Evolutionary conservation across 2,888 invertebrate species (phyloP).

Genomic region (Schizaphis graminum): DNA sequence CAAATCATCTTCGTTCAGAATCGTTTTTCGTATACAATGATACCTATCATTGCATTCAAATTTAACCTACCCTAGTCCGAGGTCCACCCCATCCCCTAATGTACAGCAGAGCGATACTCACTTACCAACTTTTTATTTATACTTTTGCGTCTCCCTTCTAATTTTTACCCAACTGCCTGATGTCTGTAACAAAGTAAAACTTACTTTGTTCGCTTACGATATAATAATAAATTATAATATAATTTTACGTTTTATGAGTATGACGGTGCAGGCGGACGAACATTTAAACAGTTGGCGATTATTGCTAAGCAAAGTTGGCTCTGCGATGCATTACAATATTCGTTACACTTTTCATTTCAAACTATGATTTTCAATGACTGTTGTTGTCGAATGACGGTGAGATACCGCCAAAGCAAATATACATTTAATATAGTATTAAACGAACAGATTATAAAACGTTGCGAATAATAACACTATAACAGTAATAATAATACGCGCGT

Average conservation of each 20-base stretch:
- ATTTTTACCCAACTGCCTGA: too few relatives aligned
- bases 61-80: too few relatives aligned
- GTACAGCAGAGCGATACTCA: too few relatives aligned
- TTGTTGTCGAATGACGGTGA: neutral
- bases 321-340: neutral
- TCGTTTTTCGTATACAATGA: too few relatives aligned
- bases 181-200: neutral
- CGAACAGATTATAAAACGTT: neutral
- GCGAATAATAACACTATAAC: conserved; percentile 35
- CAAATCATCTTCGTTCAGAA: too few relatives aligned
- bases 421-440: neutral
- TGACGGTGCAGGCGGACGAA: neutral
- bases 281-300: neutral
- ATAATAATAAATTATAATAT: neutral
- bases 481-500: conserved; percentile 19
- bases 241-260: neutral
- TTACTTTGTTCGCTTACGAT: neutral
- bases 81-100: too few relatives aligned
- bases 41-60: too few relatives aligned
- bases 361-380: neutral
- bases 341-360: neutral
- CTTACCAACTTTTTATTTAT: too few relatives aligned
- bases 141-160: too few relatives aligned
- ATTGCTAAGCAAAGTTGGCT: neutral
- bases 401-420: neutral